Base-by-base conservation (phyloP, 2,113 vertebrate species). In the Megaptera novaeangliae region DNA sequence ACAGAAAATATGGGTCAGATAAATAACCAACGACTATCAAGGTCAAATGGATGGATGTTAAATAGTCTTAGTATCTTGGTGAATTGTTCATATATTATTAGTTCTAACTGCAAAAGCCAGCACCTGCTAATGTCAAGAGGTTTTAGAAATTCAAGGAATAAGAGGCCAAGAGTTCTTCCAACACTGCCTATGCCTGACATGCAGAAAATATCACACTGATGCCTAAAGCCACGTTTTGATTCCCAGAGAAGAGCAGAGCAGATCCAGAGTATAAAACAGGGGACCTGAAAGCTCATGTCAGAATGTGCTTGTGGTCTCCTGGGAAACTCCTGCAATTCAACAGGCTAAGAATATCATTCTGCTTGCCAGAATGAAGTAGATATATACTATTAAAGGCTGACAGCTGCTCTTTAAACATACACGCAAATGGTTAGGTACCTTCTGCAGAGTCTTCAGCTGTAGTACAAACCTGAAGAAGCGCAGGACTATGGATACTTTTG, bases 341-440 rank as follows among this genome's bases (percentile, higher is more conserved):
- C 31, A 88, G 17, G 55, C 80, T 87, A 93, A 94, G 85, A 94
- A 92, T 92, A 96, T 72, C 59, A 85, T 78, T 87, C 80, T 44
- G 41, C 44, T 92, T 98, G 27, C 71, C 85, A 87, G 31, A 57
- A 21, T 52, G 52, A 52, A 75, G 44, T 49, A 96, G 59, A 95
- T 75, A 91, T n/a, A 89, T 5, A 91, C 64, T 83, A 93, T 41
- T 72, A 95, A 83, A 96, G 69, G 29, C 31, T 97, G 57, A 84
- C 82, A 96, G 69, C 5, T 95, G 44, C 82, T 91, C 82, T 91
- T 93, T 93, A 97, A 97, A 97, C 25, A 91, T 49, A 95, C n/a
- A 88, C 81, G 71, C 69, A 93, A 93, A 88, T 93, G 9, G 18
- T 85, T 84, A 80, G 57, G 7, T 80, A 91, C 39, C 52, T 12